Conservation (phyloP, 1,140 invertebrate genomes). For the Drosophila virilis region DNA sequence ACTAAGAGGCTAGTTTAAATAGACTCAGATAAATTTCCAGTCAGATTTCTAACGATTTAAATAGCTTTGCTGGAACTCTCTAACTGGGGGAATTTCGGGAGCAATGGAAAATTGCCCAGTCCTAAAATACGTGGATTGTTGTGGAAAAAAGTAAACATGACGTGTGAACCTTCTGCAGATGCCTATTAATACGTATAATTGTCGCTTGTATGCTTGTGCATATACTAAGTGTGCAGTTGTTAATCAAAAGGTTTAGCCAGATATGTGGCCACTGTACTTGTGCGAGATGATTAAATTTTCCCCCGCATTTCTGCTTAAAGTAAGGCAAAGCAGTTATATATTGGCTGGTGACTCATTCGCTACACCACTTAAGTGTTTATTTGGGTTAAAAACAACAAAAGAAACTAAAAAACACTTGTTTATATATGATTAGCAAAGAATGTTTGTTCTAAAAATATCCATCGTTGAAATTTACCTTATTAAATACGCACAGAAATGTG, state of each 20-base stretch:
- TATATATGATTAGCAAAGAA: not conserved
- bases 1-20: no score
- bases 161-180: constrained; percentile 12
- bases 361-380: constrained; percentile 18
- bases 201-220: not conserved
- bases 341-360: constrained; percentile 38
- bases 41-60: no score
- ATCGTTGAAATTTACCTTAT: constrained; percentile 15
- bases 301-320: not conserved
- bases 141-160: constrained; percentile 26
- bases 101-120: no score
- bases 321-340: constrained; percentile 12
- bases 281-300: not conserved
- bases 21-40: no score
- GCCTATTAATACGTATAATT: not conserved
- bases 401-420: not conserved
- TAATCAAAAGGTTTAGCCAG: not conserved
- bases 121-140: not conserved
- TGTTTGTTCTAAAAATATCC: not conserved
- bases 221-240: not conserved
- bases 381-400: constrained; percentile 15
- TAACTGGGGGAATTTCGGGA: no score
- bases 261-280: not conserved
- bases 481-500: not conserved
- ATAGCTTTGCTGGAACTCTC: no score